Evolutionary conservation across 64 coral and sea anemone genomes (phyloP).

Genomic region (Trachythela sp.): DNA sequence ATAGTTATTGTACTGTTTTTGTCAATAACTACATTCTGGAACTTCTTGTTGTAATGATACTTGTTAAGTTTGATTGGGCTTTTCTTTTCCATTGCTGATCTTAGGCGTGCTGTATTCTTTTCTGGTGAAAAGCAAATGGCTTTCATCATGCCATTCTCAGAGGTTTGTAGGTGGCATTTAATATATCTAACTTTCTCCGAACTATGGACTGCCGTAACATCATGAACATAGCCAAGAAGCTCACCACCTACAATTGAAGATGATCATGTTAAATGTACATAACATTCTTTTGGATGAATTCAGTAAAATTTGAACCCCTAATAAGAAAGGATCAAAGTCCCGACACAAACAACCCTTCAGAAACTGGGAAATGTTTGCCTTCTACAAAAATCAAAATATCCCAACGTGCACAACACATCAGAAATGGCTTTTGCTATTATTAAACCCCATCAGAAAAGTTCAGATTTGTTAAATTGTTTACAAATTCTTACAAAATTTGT

Average conservation of each 20-base stretch:
- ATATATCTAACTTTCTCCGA: slow-evolving; percentile 22
- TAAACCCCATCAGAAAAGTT: too few species aligned
- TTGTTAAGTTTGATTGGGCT: slow-evolving; percentile 50
- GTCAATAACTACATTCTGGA: slow-evolving; percentile 50
- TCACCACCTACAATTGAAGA: slow-evolving; percentile 31
- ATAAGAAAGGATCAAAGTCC: too few species aligned
- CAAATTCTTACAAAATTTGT: too few species aligned
- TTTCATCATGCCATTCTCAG: slow-evolving; percentile 29
- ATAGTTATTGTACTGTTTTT: slow-evolving; percentile 39
- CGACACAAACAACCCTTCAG: too few species aligned
- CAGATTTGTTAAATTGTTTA: too few species aligned
- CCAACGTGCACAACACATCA: too few species aligned
- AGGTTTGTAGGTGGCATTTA: slow-evolving; percentile 46
- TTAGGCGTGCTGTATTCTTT: slow-evolving; percentile 30
- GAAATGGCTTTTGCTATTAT: too few species aligned
- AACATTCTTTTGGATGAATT: too few species aligned
- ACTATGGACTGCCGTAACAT: slow-evolving; percentile 39
- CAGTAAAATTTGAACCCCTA: too few species aligned
- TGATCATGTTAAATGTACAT: too few species aligned
- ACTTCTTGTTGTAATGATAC: slow-evolving; percentile 30
- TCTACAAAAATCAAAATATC: too few species aligned
- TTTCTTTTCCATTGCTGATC: slow-evolving; percentile 45
- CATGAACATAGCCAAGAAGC: slow-evolving; percentile 43
- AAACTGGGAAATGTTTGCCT: too few species aligned
- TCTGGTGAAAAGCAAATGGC: slow-evolving; percentile 60